Base-by-base conservation (phyloP, 2,113 vertebrate species). In the Carassius auratus region DNA sequence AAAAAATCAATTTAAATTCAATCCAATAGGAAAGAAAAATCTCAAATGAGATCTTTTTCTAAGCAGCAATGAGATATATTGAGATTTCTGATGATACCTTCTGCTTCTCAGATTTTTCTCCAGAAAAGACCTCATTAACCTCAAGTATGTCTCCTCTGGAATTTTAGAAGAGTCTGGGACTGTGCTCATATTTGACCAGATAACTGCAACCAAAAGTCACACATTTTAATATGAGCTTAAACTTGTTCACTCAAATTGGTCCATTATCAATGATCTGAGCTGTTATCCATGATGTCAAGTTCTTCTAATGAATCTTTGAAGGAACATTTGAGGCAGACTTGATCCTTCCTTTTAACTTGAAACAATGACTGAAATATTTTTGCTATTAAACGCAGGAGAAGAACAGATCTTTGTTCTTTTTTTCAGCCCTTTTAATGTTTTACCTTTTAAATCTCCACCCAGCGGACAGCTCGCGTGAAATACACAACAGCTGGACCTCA, bases 361-460 rank as follows among this genome's bases (percentile, higher is more conserved):
- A 69, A 8, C 21, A 74, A 23, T 7, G 23, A 6, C 36, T 45
- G 17, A 38, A 69, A 38, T 33, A 33, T 30, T 14, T 14, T 2
- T 74, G 12, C 45, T 5, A 5, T 52, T 21, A 77, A 36, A 77
- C 50, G 19, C 5, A 83, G 89, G 84, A 91, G 76, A 85, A 57
- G 77, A 75, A 76, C 61, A 30, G 0, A 6, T 61, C 55, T 79
- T 36, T 9, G 14, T 69, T 33, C 6, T 38, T 33, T 21, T 69
- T 45, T 45, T 88, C 87, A 84, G 87, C 2, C 7, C 19, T 88
- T 48, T 73, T 55, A 90, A 89, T 93, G 90, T 42, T 90, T 92
- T 89, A 84, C 76, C 6, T 38, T 92, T 76, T 91, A 93, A 94
- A 92, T 92, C 85, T 91, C 36, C 76, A 1, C 55, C 81, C 87